Base-by-base conservation (phyloP, 2,888 invertebrate species). In the Lutraria lutraria region DNA sequence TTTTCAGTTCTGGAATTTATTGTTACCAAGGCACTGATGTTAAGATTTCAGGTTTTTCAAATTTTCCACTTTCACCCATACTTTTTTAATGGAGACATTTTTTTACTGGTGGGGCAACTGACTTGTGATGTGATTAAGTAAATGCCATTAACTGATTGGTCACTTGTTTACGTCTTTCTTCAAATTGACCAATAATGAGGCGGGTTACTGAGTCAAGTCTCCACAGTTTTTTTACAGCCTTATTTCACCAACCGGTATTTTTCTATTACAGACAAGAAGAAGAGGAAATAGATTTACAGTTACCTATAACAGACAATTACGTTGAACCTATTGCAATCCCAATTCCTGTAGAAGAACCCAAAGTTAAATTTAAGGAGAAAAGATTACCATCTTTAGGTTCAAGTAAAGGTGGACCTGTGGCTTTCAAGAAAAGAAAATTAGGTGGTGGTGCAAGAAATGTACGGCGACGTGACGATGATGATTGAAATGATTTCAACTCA, bases 351-450 rank as follows among this genome's bases (percentile, higher is more conserved):
- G 86, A 89, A 53, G 92, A 89, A 72, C 63, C 83, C 60, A 91
- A 86, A 81, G 83, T 93, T 31, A 93, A 94, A 90, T 95, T 96
- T 86, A 95, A 94, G 85, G 96, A 96, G 89, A 96, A 96, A 89
- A 92, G 89, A 87, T 94, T 96, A 16, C 94, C 93, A 43, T 94
- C 95, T 16, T 88, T 96, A 54, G 94, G 94, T 16, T 86, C 90
- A 16, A 89, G 88, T 25, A 92, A 93, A 81, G 91, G 91, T 90
- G 89, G 90, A 87, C 89, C 91, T 81, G 95, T 95, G 25, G 93
- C 94, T 16, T 96, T 96, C 88, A 96, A 95, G 87, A 96, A 95
- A 88, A 89, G 96, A 89, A 96, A 96, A 93, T 89, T 96, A 82
- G 93, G 92, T 16, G 89, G 93, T n/a, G 94, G 94, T 43, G 94